These are phyloP conservation scores for Solenopsis invicta DNA, from an alignment of 1,140 invertebrate species.

Conservation along the genomic window DNA sequence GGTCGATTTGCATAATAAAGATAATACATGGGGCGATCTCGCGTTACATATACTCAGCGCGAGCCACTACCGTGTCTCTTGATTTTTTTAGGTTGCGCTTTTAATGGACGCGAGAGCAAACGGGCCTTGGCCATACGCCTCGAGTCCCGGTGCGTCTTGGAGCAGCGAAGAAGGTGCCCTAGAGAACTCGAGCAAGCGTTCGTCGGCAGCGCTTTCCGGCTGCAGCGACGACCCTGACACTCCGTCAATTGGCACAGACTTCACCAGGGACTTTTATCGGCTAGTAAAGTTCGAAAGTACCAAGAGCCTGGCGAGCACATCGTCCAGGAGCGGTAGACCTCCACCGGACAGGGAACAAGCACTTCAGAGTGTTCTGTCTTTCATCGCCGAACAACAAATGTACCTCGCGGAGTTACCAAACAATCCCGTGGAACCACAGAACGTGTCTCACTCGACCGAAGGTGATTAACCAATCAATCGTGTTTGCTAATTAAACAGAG, in stretches of 20 bases:
- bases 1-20: too few species aligned
- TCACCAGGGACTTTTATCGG: conserved; percentile 92
- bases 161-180: conserved; percentile 83
- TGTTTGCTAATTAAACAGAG: not conserved
- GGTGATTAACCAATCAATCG: conserved; percentile 62
- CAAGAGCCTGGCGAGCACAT: conserved; percentile 92
- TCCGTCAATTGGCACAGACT: conserved; percentile 91
- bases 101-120: conserved; percentile 81
- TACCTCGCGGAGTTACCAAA: conserved; percentile 87
- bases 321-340: conserved; percentile 88
- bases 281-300: conserved; percentile 93
- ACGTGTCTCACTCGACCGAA: conserved; percentile 70
- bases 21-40: too few species aligned
- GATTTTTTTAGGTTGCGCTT: conserved; percentile 76
- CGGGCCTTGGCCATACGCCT: conserved; percentile 83
- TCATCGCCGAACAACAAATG: conserved; percentile 92
- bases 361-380: conserved; percentile 91
- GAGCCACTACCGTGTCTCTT: too few species aligned
- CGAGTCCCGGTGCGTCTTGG: conserved; percentile 83
- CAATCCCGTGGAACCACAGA: conserved; percentile 70
- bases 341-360: conserved; percentile 90
- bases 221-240: conserved; percentile 89
- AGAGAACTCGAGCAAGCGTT: conserved; percentile 88
- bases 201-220: conserved; percentile 90
- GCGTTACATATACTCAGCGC: too few species aligned